Conservation (phyloP, 2,888 invertebrate genomes). For the Ectemnius lituratus region DNA sequence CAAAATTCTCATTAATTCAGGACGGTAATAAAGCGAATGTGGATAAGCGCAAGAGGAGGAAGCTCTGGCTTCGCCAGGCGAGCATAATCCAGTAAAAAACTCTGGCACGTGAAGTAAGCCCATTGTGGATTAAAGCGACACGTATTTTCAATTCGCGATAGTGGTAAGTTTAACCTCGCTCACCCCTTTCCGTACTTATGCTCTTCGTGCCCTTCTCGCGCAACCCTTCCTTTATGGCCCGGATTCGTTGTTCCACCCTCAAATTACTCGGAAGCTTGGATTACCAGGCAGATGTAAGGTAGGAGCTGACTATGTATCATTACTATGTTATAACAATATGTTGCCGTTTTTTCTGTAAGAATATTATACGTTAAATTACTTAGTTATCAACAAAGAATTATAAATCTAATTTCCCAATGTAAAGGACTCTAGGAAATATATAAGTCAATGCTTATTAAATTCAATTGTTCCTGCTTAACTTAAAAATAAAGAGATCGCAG, state of each 20-base stretch:
- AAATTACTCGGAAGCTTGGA: too few species aligned
- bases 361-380: too few species aligned
- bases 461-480: too few species aligned
- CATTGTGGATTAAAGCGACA: slow-evolving; percentile 55
- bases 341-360: too few species aligned
- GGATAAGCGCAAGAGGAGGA: slow-evolving; percentile 27
- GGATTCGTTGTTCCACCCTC: too few species aligned
- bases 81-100: not conserved
- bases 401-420: too few species aligned
- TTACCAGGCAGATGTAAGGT: too few species aligned
- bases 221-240: not conserved
- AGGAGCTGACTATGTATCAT: not conserved
- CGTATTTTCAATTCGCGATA: slow-evolving; percentile 70
- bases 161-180: slow-evolving; percentile 67
- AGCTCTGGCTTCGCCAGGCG: not conserved
- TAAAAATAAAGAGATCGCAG: too few species aligned
- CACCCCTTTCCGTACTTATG: slow-evolving; percentile 62
- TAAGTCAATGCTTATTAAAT: too few species aligned
- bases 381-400: too few species aligned
- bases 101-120: slow-evolving; percentile 27
- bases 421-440: too few species aligned
- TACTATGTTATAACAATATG: too few species aligned
- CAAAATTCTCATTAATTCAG: slow-evolving; percentile 35
- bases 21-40: slow-evolving; percentile 35
- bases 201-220: not conserved